phyloP scores from a whole-genome alignment of 2,888 invertebrate species.

The Ephialtes manifestator region DNA sequence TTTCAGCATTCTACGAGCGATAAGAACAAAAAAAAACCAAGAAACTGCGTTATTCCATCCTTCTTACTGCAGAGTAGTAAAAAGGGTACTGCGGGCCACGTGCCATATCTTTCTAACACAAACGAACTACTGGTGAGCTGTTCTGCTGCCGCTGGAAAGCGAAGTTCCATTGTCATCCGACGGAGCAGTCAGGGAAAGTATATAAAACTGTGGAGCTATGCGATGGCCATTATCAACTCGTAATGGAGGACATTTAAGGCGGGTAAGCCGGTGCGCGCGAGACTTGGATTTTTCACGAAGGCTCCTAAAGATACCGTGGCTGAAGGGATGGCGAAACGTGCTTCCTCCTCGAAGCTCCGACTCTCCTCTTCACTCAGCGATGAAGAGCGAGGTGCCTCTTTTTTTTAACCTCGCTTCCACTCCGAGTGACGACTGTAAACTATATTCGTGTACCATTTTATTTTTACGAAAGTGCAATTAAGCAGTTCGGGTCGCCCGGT shows the following conservation, averaged over 20 bases:
- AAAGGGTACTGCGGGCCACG: slow-evolving; percentile 24
- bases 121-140: slow-evolving; percentile 9
- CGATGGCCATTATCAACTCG: slow-evolving; percentile 53
- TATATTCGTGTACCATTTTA: slow-evolving; percentile 2
- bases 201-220: slow-evolving; percentile 39
- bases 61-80: slow-evolving; percentile 1
- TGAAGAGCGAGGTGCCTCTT: slow-evolving; percentile 4
- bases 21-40: slow-evolving; percentile 22
- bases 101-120: slow-evolving; percentile 39
- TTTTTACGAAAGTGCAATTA: slow-evolving; percentile 10
- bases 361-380: slow-evolving; percentile 9
- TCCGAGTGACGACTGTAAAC: slow-evolving; percentile 14
- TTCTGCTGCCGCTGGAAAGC: slow-evolving; percentile 18
- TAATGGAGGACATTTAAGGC: slow-evolving; percentile 50
- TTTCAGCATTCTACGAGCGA: slow-evolving; percentile 9
- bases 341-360: slow-evolving; percentile 4
- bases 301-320: slow-evolving; percentile 14
- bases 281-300: slow-evolving; percentile 33
- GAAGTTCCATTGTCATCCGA: slow-evolving; percentile 48
- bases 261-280: slow-evolving; percentile 25
- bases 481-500: background rate
- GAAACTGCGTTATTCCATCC: slow-evolving; percentile 15
- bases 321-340: slow-evolving; percentile 27
- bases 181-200: slow-evolving; percentile 39
- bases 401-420: slow-evolving; percentile 4